phyloP scores from a whole-genome alignment of 2,113 vertebrate genomes.

The Tonatia bakeri region DNA sequence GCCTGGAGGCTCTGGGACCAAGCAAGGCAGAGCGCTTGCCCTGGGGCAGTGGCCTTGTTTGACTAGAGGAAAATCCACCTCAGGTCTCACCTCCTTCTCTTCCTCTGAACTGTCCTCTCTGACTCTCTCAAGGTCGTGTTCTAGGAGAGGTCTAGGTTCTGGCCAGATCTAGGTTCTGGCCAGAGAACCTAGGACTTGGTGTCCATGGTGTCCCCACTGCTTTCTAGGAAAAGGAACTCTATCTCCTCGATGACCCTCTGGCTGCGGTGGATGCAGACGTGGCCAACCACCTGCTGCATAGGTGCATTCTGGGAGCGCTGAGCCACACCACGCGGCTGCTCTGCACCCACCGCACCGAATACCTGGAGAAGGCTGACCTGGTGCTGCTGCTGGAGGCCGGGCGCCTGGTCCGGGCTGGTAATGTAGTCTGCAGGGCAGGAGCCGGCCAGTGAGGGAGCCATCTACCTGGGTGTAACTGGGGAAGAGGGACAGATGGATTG shows the following conservation, averaged over 20 bases:
- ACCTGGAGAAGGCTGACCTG: slow-evolving; percentile 87
- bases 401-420: slow-evolving; percentile 87
- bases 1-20: neutral
- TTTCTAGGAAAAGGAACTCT: slow-evolving; percentile 91
- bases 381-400: slow-evolving; percentile 92
- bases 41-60: neutral
- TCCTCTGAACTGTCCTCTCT: neutral
- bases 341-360: slow-evolving; percentile 93
- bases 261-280: slow-evolving; percentile 95
- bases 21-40: neutral
- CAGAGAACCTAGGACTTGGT: neutral
- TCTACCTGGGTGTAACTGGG: neutral
- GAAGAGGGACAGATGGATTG: neutral
- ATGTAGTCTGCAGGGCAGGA: neutral
- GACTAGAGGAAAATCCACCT: neutral
- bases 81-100: neutral
- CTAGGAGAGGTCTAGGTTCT: neutral
- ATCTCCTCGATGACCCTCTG: slow-evolving; percentile 95
- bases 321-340: slow-evolving; percentile 91
- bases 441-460: neutral
- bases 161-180: neutral
- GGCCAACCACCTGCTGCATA: slow-evolving; percentile 91
- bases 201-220: neutral
- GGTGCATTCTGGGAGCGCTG: slow-evolving; percentile 90
- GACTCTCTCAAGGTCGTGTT: neutral